phyloP scores from a whole-genome alignment of 2,888 invertebrate species.

The Plagodis pulveraria region DNA sequence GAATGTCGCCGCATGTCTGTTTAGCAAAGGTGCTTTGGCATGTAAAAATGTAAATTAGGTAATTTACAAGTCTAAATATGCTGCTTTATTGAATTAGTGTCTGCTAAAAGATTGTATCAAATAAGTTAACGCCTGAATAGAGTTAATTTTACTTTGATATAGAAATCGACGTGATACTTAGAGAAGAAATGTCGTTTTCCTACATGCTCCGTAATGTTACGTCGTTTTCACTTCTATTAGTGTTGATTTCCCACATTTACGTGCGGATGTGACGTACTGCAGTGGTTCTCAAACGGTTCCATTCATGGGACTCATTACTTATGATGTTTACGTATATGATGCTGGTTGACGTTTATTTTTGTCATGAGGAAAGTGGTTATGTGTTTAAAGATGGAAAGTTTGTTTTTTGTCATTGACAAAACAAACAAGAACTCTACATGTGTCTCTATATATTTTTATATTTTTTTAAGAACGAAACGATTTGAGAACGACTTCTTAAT shows the following conservation, averaged over 20 bases:
- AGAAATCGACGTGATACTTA: constrained; percentile 11
- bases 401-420: no score
- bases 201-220: constrained; percentile 20
- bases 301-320: constrained; percentile 3
- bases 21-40: no score
- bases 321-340: neutral
- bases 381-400: neutral
- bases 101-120: neutral
- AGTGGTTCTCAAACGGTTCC: constrained; percentile 3
- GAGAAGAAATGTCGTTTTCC: constrained; percentile 27
- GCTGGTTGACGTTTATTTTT: neutral
- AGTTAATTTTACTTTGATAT: constrained; percentile 6
- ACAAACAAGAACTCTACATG: no score
- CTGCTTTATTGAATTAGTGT: no score
- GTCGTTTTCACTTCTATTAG: constrained; percentile 33
- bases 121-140: constrained; percentile 1
- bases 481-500: no score
- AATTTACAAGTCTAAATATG: no score
- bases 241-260: constrained; percentile 32
- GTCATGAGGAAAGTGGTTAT: neutral
- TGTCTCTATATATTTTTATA: no score
- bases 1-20: no score
- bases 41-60: no score
- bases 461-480: no score
- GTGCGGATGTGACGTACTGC: constrained; percentile 26